Evolutionary conservation across 1,140 invertebrate genomes (phyloP).

Genomic region (Meloidogyne exigua): DNA sequence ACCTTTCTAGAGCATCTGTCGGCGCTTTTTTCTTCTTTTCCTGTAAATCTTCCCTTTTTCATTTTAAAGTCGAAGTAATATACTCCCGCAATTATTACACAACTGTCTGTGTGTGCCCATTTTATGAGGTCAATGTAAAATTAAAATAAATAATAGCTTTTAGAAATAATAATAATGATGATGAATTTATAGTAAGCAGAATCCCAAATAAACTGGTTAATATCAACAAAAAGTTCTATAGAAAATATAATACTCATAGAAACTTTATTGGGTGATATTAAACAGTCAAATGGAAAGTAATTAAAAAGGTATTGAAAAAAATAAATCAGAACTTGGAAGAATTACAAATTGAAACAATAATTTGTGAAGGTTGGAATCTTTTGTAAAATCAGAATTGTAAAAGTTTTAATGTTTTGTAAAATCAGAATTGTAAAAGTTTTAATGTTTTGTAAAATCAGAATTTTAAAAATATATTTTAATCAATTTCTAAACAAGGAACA

Average conservation of each 20-base stretch:
- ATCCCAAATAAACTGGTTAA: neutral
- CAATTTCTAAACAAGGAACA: neutral
- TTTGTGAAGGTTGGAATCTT: neutral
- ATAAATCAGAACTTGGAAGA: neutral
- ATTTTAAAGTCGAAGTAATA: neutral
- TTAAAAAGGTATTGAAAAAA: too few relatives aligned
- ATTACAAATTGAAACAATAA: neutral
- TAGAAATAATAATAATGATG: neutral
- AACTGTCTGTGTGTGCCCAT: neutral
- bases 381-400: neutral
- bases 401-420: neutral
- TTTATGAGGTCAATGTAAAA: neutral
- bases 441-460: neutral
- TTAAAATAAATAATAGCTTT: neutral
- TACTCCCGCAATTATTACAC: slow-evolving; percentile 4
- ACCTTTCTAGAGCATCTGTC: neutral
- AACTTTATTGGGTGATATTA: neutral
- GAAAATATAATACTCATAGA: neutral
- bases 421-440: neutral
- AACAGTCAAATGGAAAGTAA: neutral
- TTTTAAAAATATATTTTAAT: neutral
- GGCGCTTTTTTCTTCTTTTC: neutral
- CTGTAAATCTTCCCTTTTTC: neutral
- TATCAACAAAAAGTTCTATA: neutral
- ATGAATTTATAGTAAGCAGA: neutral